Evolutionary conservation across 2,113 vertebrate species (phyloP).

Genomic region (Malaclemys terrapin): DNA sequence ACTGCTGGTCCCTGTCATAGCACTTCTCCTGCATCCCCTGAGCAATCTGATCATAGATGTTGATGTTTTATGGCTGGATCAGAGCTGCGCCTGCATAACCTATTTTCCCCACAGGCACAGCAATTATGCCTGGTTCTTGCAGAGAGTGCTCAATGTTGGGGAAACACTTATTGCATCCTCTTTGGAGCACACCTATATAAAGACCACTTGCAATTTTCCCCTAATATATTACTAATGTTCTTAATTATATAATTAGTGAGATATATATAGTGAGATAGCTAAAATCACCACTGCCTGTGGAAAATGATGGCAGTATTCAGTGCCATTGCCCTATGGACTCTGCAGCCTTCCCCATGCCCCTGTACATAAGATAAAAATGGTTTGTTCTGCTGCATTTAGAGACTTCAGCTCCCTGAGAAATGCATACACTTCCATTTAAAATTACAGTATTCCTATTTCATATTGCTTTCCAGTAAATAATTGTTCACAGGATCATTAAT

Average conservation of each 20-base stretch:
- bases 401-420: conserved; percentile 39
- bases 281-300: too few species aligned
- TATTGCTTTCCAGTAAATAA: conserved; percentile 2
- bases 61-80: too few species aligned
- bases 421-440: not conserved
- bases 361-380: not conserved
- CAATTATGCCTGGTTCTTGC: not conserved
- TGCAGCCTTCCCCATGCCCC: conserved; percentile 25
- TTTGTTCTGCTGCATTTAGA: not conserved
- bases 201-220: conserved; percentile 20
- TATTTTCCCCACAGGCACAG: not conserved
- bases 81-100: too few species aligned
- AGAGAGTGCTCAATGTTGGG: not conserved
- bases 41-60: too few species aligned
- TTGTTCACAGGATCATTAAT: not conserved
- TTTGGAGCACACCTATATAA: not conserved
- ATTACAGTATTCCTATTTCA: not conserved
- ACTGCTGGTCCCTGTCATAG: too few species aligned
- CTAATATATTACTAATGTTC: not conserved
- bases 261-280: too few species aligned
- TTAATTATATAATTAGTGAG: not conserved
- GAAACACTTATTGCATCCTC: not conserved
- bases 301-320: too few species aligned
- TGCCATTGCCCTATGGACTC: not conserved
- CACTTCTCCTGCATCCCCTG: too few species aligned